Evolutionary conservation across 1,140 invertebrate genomes (phyloP).

Genomic region (Drosophila asahinai): DNA sequence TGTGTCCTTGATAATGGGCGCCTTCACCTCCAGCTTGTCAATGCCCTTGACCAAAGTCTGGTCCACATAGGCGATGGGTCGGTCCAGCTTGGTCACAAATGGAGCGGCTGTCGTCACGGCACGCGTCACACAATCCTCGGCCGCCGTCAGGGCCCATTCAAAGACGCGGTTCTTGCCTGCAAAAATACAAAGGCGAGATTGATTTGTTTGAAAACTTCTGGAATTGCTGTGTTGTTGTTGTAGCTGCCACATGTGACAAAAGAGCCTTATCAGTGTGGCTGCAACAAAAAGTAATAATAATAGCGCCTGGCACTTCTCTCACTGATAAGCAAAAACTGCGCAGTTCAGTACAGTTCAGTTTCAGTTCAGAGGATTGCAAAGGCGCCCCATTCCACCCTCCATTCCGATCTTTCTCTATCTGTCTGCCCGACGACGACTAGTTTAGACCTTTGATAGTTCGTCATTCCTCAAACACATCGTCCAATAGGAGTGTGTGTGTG

Average conservation of each 20-base stretch:
- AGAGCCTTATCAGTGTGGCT: constrained; percentile 6
- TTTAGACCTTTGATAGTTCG: constrained; percentile 76
- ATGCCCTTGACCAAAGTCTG: constrained; percentile 88
- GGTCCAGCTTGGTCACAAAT: constrained; percentile 87
- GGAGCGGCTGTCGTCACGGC: constrained; percentile 88
- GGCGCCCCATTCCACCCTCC: constrained; percentile 7
- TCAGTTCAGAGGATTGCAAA: constrained; percentile 10
- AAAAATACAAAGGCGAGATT: constrained; percentile 5
- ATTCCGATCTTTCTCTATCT: constrained; percentile 15
- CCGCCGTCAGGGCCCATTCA: constrained; percentile 89
- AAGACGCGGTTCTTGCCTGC: constrained; percentile 87
- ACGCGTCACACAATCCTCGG: constrained; percentile 88
- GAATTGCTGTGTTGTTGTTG: neutral
- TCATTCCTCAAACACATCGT: constrained; percentile 63
- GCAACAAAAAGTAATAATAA: constrained; percentile 19
- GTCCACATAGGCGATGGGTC: constrained; percentile 89
- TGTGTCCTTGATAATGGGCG: constrained; percentile 89
- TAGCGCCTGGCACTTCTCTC: constrained; percentile 5
- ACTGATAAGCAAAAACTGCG: constrained; percentile 16
- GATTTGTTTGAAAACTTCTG: constrained; percentile 23
- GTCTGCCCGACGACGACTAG: constrained; percentile 28
- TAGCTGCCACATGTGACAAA: constrained; percentile 12
- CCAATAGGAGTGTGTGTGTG: constrained; percentile 8
- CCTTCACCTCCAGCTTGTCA: constrained; percentile 88
- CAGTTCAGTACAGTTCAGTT: constrained; percentile 10